Evolutionary conservation across 2,888 invertebrate species (phyloP).

Genomic region (Metacarcinus magister): DNA sequence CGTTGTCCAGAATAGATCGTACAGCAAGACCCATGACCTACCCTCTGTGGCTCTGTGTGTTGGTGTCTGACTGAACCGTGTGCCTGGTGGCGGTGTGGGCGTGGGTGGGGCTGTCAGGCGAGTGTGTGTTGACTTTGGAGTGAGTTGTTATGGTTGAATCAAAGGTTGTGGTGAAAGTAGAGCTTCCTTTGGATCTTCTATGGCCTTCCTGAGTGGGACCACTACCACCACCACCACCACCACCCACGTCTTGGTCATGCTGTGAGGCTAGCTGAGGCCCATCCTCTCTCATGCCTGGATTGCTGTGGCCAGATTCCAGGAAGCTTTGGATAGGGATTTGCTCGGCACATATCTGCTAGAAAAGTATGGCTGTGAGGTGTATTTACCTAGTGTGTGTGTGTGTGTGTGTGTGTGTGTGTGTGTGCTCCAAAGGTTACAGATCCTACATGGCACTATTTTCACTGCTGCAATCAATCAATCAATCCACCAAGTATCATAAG

Average conservation of each 20-base stretch:
- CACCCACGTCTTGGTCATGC: not conserved
- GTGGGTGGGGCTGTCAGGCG: too few relatives aligned
- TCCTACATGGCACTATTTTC: too few relatives aligned
- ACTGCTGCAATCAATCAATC: too few relatives aligned
- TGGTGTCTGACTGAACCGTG: not conserved
- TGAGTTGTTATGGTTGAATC: not conserved
- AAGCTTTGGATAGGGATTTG: not conserved
- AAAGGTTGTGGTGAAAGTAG: not conserved
- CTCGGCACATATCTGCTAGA: not conserved
- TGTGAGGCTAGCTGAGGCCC: not conserved
- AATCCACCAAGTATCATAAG: too few relatives aligned
- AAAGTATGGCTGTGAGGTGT: not conserved
- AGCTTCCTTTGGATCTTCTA: not conserved
- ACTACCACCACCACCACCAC: not conserved
- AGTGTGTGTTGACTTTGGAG: not conserved
- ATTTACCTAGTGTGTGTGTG: not conserved
- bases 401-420: not conserved
- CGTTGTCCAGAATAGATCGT: not conserved
- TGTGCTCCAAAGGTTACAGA: too few relatives aligned
- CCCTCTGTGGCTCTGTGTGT: not conserved
- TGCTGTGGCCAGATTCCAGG: not conserved
- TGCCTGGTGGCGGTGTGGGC: not conserved
- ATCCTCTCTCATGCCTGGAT: not conserved
- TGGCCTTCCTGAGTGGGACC: not conserved
- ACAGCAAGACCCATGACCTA: not conserved